Conservation (phyloP, 2,113 vertebrate genomes). For the Piprites chloris region DNA sequence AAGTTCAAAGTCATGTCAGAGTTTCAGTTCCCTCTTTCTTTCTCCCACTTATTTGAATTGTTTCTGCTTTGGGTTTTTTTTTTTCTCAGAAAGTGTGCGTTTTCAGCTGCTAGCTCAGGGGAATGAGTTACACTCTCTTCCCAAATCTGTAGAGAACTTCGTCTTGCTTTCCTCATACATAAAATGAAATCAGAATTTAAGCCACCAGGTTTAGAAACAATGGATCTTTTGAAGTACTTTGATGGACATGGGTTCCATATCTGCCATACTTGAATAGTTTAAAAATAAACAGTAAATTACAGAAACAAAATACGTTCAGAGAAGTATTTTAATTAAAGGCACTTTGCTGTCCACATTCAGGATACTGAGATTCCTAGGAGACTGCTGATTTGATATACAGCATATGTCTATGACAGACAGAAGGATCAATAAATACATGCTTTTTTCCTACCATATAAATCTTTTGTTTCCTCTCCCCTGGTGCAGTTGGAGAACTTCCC, state of each 20-base stretch:
- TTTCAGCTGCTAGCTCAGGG: constrained; percentile 12
- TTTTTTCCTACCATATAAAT: not conserved
- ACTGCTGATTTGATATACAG: not conserved
- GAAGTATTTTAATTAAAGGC: constrained; percentile 22
- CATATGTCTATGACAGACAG: not conserved
- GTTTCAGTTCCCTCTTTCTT: not conserved
- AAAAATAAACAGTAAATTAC: not conserved
- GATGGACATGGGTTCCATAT: not conserved
- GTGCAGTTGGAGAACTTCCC: not conserved
- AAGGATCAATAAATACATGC: not conserved
- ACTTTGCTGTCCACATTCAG: not conserved
- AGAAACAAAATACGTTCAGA: not conserved
- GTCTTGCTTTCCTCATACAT: not conserved
- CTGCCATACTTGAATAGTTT: not conserved
- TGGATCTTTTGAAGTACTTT: not conserved
- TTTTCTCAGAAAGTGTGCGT: not conserved
- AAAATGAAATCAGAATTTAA: not conserved
- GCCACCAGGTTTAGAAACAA: not conserved
- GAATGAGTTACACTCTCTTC: not conserved
- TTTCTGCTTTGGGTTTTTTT: not conserved
- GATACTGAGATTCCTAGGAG: not conserved
- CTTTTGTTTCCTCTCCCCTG: not conserved
- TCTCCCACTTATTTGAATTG: not conserved
- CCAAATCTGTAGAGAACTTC: not conserved
- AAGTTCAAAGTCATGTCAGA: not conserved